Conservation (phyloP, 2,888 invertebrate species). For the Keiferia lycopersicella region DNA sequence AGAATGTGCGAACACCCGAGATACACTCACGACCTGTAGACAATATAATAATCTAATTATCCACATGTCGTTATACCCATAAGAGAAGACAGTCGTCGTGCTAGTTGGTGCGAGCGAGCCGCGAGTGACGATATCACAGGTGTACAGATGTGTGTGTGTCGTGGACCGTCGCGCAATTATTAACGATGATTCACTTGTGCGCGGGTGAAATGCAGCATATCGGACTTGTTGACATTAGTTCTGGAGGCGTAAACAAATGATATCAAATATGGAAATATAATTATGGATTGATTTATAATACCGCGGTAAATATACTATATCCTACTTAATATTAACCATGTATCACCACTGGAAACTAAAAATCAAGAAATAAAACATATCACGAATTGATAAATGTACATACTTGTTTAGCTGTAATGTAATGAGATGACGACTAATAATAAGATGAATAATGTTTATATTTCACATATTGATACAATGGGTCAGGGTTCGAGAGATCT, state of each 20-base stretch:
- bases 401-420: background rate
- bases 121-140: slow-evolving; percentile 70
- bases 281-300: slow-evolving; percentile 70
- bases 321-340: slow-evolving; percentile 18
- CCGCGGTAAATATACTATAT: slow-evolving; percentile 60
- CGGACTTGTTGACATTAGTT: slow-evolving; percentile 79
- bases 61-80: slow-evolving; percentile 25
- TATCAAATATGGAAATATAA: slow-evolving; percentile 67
- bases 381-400: background rate
- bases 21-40: slow-evolving; percentile 50
- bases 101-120: slow-evolving; percentile 50
- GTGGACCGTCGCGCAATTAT: slow-evolving; percentile 79
- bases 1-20: slow-evolving; percentile 46
- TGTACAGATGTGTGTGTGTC: slow-evolving; percentile 61
- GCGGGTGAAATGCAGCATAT: slow-evolving; percentile 80
- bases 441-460: slow-evolving; percentile 10
- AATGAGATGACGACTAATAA: background rate
- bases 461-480: slow-evolving; percentile 1
- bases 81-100: slow-evolving; percentile 48
- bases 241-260: slow-evolving; percentile 76
- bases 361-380: background rate
- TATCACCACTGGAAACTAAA: background rate
- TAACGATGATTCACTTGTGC: slow-evolving; percentile 81
- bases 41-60: slow-evolving; percentile 47
- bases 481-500: slow-evolving; percentile 16